Conservation (phyloP, 2,797 vertebrate species). For the Parauchenoglanis punctatus region DNA sequence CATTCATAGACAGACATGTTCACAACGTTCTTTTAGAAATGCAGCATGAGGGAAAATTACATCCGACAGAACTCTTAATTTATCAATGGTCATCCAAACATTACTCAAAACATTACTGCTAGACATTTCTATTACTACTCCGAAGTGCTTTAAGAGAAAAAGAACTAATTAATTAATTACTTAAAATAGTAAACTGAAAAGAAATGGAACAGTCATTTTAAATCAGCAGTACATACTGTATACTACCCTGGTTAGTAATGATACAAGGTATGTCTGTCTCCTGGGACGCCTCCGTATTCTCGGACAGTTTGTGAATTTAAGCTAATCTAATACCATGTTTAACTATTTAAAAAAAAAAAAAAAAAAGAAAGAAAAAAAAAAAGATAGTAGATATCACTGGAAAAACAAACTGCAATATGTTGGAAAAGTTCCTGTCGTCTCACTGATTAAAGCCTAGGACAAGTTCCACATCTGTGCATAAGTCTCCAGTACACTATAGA, state of each 20-base stretch:
- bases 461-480: not conserved
- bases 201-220: not conserved
- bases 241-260: not conserved
- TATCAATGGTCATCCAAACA: no score
- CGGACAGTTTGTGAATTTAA: not conserved
- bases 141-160: not conserved
- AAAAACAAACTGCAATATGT: not conserved
- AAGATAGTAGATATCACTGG: not conserved
- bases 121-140: not conserved
- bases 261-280: not conserved
- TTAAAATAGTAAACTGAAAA: not conserved
- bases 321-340: not conserved
- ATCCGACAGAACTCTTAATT: not conserved
- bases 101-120: not conserved
- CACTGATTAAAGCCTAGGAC: not conserved
- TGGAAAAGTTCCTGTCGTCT: not conserved
- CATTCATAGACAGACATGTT: not conserved
- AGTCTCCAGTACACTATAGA: not conserved
- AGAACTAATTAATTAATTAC: not conserved
- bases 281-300: no score
- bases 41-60: not conserved
- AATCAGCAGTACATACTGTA: not conserved
- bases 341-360: not conserved
- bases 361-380: not conserved
- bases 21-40: not conserved